Conservation (phyloP, 2,113 vertebrate genomes). For the Polypterus bichir region DNA sequence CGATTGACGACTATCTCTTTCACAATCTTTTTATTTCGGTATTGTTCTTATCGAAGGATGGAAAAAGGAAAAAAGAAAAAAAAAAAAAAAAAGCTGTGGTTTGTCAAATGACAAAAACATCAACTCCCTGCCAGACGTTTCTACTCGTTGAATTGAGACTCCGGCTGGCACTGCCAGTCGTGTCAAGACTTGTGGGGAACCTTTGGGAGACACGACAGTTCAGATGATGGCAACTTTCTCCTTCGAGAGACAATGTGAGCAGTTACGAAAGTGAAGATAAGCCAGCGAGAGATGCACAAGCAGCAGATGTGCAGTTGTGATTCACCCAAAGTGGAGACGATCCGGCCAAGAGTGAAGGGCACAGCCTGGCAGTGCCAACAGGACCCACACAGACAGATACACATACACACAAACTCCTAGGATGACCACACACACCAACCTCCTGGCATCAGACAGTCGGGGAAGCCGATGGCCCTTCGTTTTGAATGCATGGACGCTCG, state of each 20-base stretch:
- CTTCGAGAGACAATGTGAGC: conserved; percentile 8
- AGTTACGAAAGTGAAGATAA: neutral
- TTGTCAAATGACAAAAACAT: conserved; percentile 38
- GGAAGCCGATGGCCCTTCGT: neutral
- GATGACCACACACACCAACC: neutral
- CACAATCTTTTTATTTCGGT: conserved; percentile 32
- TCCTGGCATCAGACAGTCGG: conserved; percentile 5
- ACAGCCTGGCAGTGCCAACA: neutral
- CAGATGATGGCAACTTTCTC: conserved; percentile 4
- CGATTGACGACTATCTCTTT: conserved; percentile 33
- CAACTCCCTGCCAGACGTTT: neutral
- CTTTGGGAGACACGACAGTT: neutral
- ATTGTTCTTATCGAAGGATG: conserved; percentile 36
- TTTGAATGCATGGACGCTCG: neutral
- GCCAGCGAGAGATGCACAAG: neutral
- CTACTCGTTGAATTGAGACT: neutral
- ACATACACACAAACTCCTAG: neutral
- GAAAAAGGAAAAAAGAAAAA: neutral
- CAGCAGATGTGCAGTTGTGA: too few relatives aligned
- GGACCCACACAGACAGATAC: neutral
- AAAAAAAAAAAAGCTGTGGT: conserved; percentile 38
- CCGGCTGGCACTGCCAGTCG: neutral
- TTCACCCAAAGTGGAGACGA: too few relatives aligned
- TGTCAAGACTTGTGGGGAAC: conserved; percentile 2
- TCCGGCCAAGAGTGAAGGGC: too few relatives aligned